A percentile compares a stretch with the other conserved stretches of the same genome.
Conservation (phyloP, 1,140 invertebrate species). For the Euura saliciscinereae region DNA sequence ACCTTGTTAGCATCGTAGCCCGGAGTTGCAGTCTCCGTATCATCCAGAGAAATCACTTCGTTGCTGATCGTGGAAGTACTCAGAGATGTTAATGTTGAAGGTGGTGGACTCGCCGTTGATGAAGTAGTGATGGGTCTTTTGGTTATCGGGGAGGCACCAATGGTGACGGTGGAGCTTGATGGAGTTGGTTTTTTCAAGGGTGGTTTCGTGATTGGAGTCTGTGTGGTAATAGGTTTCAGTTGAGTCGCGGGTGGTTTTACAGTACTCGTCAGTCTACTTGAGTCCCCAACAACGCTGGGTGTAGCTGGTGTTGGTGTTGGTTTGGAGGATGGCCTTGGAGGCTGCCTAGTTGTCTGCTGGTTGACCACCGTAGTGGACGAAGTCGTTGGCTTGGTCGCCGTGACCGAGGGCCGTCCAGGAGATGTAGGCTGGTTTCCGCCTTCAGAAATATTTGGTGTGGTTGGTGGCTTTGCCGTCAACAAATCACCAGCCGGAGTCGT, state of each 20-base stretch:
- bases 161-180: slow-evolving; percentile 26
- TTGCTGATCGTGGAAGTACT: slow-evolving; percentile 20
- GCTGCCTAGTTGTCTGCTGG: background rate
- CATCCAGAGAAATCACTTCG: slow-evolving; percentile 13
- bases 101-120: slow-evolving; percentile 23
- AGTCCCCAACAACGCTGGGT: background rate
- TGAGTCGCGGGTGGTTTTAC: slow-evolving; percentile 15
- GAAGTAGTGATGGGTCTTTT: slow-evolving; percentile 23
- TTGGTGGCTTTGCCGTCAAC: background rate
- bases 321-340: background rate
- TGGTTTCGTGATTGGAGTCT: slow-evolving; percentile 12
- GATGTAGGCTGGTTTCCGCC: slow-evolving; percentile 11
- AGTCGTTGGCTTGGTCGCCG: background rate
- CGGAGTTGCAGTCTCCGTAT: slow-evolving; percentile 20
- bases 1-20: slow-evolving; percentile 23
- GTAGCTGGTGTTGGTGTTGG: background rate
- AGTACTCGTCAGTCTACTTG: background rate
- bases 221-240: slow-evolving; percentile 12
- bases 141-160: slow-evolving; percentile 32
- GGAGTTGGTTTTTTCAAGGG: slow-evolving; percentile 27
- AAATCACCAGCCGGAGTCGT: background rate
- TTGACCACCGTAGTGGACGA: background rate
- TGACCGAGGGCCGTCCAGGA: background rate
- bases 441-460: background rate
- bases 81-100: slow-evolving; percentile 34